These are phyloP conservation scores for Cryptocheilus praepositus DNA, from an alignment of 2,888 invertebrate species.

Conservation along the genomic window DNA sequence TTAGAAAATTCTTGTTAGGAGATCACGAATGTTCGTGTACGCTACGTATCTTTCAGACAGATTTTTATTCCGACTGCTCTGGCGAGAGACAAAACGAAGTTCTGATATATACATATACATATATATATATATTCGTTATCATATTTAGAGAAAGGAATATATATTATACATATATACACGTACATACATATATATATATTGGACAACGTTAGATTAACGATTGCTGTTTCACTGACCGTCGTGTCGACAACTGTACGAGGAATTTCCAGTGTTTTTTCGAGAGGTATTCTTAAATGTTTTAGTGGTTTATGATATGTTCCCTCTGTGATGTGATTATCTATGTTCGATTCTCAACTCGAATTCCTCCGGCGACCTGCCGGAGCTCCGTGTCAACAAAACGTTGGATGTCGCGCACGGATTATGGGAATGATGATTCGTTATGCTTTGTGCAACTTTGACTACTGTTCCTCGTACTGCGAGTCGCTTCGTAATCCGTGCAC, in stretches of 20 bases:
- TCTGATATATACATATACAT: slow-evolving; percentile 53
- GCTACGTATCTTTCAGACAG: slow-evolving; percentile 41
- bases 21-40: neutral
- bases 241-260: neutral
- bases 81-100: slow-evolving; percentile 52
- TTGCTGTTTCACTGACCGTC: slow-evolving; percentile 2
- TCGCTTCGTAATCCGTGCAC: neutral
- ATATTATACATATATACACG: too few relatives aligned
- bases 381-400: slow-evolving; percentile 15
- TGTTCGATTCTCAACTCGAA: neutral
- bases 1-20: slow-evolving; percentile 1
- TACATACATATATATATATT: slow-evolving; percentile 30
- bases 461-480: too few relatives aligned
- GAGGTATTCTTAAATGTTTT: neutral
- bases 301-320: neutral
- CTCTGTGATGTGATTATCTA: neutral
- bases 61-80: slow-evolving; percentile 56
- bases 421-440: neutral
- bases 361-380: neutral
- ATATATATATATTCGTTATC: slow-evolving; percentile 38
- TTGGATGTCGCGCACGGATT: neutral
- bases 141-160: slow-evolving; percentile 31
- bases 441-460: too few relatives aligned
- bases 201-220: slow-evolving; percentile 22
- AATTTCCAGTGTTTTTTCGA: neutral